Evolutionary conservation across 2,797 vertebrate genomes (phyloP), one percentile per base, ranked within the genome.

Genomic region (Intellagama lesueurii): DNA sequence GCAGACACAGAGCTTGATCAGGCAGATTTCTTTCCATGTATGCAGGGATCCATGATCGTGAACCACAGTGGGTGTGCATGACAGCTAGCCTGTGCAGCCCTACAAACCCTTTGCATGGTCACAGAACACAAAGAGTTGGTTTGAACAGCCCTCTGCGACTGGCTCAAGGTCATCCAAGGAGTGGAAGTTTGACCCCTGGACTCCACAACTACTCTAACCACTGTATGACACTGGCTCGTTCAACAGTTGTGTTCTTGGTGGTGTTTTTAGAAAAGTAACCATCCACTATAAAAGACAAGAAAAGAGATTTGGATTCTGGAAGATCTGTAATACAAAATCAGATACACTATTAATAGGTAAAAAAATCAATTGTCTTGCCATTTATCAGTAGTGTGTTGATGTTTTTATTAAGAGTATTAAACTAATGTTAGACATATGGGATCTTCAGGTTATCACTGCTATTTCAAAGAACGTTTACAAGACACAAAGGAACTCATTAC

Each of bases 401-500:
- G 76, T 83, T 94, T 92, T 90, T 88, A 91, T 90, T 78, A 87
- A 28, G 16, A 86, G 44, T 75, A 88, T 1, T 4, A 93, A 93
- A 93, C 76, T 72, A 82, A 32, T 32, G 22, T 72, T 84, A 88
- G 76, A 26, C 69, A 56, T 64, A 64, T 83, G 68, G 80, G 60
- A 91, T 90, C 69, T 90, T 92, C 88, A 56, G 68, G 81, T 44
- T 81, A 76, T 64, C 1, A 44, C 56, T 81, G 35, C 28, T 87
- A 49, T 40, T 60, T 47, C 30, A 76, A 90, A 88, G 40, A 89
- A 0, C 81, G 22, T 89, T 91, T 88, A 75, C 24, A 75, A 85
- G 60, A 22, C 56, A 88, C 30, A 35, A 56, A 70, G 28, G 56
- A 60, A 87, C 87, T 88, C 89, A 79, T 90, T 89, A 64, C 9